These are phyloP conservation scores for Cyprinodon tularosa DNA, from an alignment of 2,113 vertebrate genomes.

Conservation along the genomic window DNA sequence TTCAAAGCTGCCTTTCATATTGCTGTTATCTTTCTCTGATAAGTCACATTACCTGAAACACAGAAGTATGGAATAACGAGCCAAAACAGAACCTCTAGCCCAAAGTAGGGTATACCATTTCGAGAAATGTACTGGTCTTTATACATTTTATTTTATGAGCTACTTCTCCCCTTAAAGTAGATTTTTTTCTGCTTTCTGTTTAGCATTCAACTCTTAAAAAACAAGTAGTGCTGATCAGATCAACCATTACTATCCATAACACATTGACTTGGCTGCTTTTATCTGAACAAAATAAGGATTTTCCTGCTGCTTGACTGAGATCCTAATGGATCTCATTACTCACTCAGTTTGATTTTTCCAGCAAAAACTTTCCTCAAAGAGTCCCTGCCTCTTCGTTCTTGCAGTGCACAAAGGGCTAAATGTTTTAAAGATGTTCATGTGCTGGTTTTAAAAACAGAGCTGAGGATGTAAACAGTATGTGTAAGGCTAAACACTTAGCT, in stretches of 20 bases:
- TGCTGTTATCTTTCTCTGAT: too few species aligned
- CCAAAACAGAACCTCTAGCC: too few species aligned
- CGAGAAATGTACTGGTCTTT: too few species aligned
- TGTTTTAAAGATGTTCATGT: slow-evolving; percentile 46
- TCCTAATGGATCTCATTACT: slow-evolving; percentile 57
- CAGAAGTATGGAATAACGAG: too few species aligned
- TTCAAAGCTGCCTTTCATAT: too few species aligned
- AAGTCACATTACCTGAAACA: too few species aligned
- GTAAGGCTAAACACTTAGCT: slow-evolving; percentile 50
- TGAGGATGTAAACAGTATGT: slow-evolving; percentile 55
- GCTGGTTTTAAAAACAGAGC: slow-evolving; percentile 25
- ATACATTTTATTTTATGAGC: not conserved
- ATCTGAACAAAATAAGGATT: not conserved
- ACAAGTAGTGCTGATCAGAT: slow-evolving; percentile 1
- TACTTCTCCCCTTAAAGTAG: not conserved
- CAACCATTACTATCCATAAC: not conserved
- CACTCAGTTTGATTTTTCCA: slow-evolving; percentile 51
- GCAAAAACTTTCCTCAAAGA: slow-evolving; percentile 35
- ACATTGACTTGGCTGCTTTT: not conserved
- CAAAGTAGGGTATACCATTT: too few species aligned
- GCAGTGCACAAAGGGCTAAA: slow-evolving; percentile 27
- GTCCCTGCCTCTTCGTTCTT: slow-evolving; percentile 11
- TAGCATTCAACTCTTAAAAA: not conserved
- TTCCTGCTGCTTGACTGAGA: slow-evolving; percentile 6
- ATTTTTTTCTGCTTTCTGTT: not conserved